Conservation (phyloP, 2,113 vertebrate species). For the Lampris megalopsis region DNA sequence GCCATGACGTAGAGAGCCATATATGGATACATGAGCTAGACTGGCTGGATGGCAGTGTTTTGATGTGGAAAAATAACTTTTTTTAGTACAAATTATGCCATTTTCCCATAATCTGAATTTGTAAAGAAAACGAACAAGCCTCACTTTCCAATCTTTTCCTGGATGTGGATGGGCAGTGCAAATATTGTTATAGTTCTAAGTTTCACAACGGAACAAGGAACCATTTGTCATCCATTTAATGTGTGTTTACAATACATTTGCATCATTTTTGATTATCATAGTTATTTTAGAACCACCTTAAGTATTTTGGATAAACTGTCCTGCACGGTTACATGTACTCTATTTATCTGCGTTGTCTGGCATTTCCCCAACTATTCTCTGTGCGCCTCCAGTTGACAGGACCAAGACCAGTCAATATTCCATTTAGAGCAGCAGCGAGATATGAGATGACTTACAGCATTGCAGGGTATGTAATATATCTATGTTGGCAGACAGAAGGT, state of each 20-base stretch:
- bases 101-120: neutral
- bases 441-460: conserved; percentile 8
- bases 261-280: conserved; percentile 6
- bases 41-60: conserved; percentile 12
- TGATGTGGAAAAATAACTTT: neutral
- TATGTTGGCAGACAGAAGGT: neutral
- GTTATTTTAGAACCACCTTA: neutral
- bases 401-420: conserved; percentile 33
- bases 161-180: neutral
- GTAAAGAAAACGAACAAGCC: neutral
- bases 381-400: conserved; percentile 18
- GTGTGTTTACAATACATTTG: neutral
- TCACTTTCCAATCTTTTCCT: neutral
- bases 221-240: neutral
- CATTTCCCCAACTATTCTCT: conserved; percentile 28
- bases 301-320: conserved; percentile 12
- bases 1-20: conserved; percentile 78
- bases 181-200: too few relatives aligned
- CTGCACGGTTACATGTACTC: neutral
- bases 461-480: neutral
- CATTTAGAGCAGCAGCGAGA: conserved; percentile 21
- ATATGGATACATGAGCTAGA: conserved; percentile 74
- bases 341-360: conserved; percentile 31
- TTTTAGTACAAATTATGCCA: neutral
- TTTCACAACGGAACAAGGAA: neutral